A percentile compares a stretch with the other conserved stretches of the same genome.
phyloP scores from a whole-genome alignment of 2,888 invertebrate genomes.

The Calameuta pallipes region DNA sequence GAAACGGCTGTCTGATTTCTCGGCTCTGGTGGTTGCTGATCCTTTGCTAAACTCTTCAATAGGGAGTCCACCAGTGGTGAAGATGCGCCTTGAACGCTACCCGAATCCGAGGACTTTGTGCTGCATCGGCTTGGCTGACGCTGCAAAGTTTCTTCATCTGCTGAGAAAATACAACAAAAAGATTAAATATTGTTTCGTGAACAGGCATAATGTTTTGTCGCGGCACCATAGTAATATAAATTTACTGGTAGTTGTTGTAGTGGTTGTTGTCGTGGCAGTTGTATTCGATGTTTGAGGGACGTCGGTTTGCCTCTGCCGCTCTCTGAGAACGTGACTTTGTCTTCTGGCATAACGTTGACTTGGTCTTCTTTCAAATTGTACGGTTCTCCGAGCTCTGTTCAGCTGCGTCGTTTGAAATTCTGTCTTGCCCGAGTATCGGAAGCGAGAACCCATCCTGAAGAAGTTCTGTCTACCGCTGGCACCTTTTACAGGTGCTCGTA shows the following conservation, averaged over 20 bases:
- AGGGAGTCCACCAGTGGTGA: constrained; percentile 76
- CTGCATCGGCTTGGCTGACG: constrained; percentile 58
- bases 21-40: constrained; percentile 72
- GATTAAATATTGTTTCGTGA: not conserved
- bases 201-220: not conserved
- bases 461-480: constrained; percentile 93
- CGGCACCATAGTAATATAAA: not conserved
- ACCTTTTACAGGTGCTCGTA: constrained; percentile 89
- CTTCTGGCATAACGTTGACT: constrained; percentile 96
- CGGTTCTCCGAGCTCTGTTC: constrained; percentile 89
- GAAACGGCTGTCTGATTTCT: constrained; percentile 70
- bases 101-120: constrained; percentile 63
- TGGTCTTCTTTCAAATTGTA: constrained; percentile 95
- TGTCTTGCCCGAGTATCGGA: constrained; percentile 95
- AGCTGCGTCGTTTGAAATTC: constrained; percentile 97
- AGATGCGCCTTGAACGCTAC: constrained; percentile 64
- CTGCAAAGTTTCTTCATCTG: constrained; percentile 55
- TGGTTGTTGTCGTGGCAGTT: constrained; percentile 49
- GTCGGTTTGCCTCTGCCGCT: constrained; percentile 76
- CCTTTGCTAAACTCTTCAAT: constrained; percentile 81
- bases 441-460: constrained; percentile 98
- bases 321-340: constrained; percentile 88
- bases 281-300: constrained; percentile 56
- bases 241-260: not conserved
- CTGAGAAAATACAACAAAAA: constrained; percentile 32